Evolutionary conservation across 2,888 invertebrate species (phyloP).

Genomic region (Cryptus armator): DNA sequence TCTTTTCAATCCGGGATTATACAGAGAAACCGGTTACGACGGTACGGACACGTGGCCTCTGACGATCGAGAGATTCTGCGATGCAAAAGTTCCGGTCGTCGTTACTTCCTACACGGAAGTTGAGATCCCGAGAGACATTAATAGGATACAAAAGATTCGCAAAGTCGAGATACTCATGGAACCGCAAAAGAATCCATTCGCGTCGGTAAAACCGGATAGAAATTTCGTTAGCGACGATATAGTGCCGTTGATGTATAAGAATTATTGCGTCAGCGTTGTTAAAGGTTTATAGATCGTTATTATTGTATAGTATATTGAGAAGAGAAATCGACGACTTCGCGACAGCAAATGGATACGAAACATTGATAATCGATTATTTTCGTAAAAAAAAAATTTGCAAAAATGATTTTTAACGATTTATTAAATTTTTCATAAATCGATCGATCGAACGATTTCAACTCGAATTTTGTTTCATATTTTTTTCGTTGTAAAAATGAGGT

Average conservation of each 20-base stretch:
- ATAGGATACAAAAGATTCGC: constrained; percentile 86
- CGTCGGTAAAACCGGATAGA: constrained; percentile 90
- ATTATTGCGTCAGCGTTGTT: constrained; percentile 88
- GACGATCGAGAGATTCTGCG: constrained; percentile 87
- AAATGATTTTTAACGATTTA: background rate
- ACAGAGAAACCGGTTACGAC: constrained; percentile 89
- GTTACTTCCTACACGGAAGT: constrained; percentile 90
- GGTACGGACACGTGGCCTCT: constrained; percentile 89
- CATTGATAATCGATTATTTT: too few relatives aligned
- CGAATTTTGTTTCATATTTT: background rate
- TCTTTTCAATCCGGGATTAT: constrained; percentile 90
- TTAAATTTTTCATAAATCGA: background rate
- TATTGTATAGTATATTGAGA: too few relatives aligned
- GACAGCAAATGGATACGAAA: too few relatives aligned
- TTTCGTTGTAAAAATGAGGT: background rate
- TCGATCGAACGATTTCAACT: background rate
- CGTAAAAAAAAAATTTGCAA: too few relatives aligned
- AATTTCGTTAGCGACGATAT: constrained; percentile 91
- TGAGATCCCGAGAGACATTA: constrained; percentile 89
- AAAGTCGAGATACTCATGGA: constrained; percentile 86
- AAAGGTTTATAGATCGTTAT: constrained; percentile 67
- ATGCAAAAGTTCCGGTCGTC: constrained; percentile 87
- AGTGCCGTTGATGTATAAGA: constrained; percentile 90
- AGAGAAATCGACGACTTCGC: too few relatives aligned
- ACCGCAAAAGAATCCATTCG: constrained; percentile 88